Evolutionary conservation across 1,140 invertebrate genomes (phyloP).

Genomic region (Cotesia vestalis): DNA sequence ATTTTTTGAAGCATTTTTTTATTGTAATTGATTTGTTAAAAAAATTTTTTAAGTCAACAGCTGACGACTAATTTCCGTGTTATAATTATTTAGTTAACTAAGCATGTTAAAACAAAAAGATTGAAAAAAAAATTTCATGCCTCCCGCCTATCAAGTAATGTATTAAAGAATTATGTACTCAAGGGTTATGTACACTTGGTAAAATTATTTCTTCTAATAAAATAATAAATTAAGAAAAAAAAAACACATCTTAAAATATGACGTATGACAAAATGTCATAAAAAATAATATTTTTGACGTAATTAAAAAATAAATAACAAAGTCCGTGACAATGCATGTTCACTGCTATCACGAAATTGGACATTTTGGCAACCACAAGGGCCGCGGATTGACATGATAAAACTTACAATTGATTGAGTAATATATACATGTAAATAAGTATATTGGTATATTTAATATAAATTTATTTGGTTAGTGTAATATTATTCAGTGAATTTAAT

Average conservation of each 20-base stretch:
- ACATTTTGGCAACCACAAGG: conserved; percentile 37
- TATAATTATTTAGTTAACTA: too few relatives aligned
- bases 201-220: neutral
- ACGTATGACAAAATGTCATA: conserved; percentile 22
- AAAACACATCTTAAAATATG: conserved; percentile 30
- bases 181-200: conserved; percentile 18
- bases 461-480: conserved; percentile 8
- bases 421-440: too few relatives aligned
- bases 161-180: neutral
- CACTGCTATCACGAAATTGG: conserved; percentile 31
- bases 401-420: neutral
- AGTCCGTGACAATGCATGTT: conserved; percentile 22
- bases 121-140: neutral
- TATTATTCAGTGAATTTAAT: neutral
- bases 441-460: neutral
- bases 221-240: neutral
- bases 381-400: conserved; percentile 28
- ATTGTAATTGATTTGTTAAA: too few relatives aligned
- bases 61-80: too few relatives aligned
- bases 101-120: too few relatives aligned
- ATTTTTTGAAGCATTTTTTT: too few relatives aligned
- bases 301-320: neutral
- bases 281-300: neutral
- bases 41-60: too few relatives aligned
- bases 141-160: neutral